Evolutionary conservation across 2,888 invertebrate genomes (phyloP).

Genomic region (Gasteruption jaculator): DNA sequence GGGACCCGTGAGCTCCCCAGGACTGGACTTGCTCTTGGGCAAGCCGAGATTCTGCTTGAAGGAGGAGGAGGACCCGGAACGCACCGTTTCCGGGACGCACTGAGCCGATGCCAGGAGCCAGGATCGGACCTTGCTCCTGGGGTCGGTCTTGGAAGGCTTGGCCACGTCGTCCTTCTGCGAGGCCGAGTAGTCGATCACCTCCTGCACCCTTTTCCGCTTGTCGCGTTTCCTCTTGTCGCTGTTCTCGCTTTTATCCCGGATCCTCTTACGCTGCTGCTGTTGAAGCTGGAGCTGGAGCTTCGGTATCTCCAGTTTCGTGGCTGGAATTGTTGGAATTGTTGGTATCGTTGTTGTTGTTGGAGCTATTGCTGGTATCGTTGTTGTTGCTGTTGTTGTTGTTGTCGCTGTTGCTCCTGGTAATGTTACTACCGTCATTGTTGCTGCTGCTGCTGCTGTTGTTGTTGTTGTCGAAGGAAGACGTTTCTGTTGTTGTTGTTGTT

Average conservation of each 20-base stretch:
- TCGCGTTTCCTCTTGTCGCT: constrained; percentile 59
- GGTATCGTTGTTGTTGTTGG: constrained; percentile 2
- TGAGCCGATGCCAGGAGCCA: constrained; percentile 75
- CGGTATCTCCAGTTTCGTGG: too few relatives aligned
- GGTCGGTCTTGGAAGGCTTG: constrained; percentile 51
- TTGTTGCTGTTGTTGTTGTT: too few relatives aligned
- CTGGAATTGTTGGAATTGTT: constrained; percentile 31
- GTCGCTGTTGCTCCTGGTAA: constrained; percentile 55
- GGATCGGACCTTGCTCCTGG: constrained; percentile 77
- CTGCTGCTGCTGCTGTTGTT: too few relatives aligned
- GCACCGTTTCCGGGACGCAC: constrained; percentile 32
- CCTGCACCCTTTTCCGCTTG: constrained; percentile 60
- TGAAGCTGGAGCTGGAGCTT: too few relatives aligned
- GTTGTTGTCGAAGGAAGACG: too few relatives aligned
- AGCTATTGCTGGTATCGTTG: constrained; percentile 53
- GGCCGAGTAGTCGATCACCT: constrained; percentile 76
- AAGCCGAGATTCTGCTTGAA: too few relatives aligned
- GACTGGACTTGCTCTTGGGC: constrained; percentile 82
- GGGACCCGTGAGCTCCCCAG: constrained; percentile 61
- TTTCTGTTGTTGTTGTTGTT: too few relatives aligned
- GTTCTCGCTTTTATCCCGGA: constrained; percentile 51
- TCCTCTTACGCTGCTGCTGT: too few relatives aligned
- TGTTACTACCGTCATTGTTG: too few relatives aligned
- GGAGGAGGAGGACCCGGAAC: constrained; percentile 43
- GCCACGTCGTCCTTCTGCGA: constrained; percentile 60